Conservation (phyloP, 2,797 vertebrate genomes). For the Echiichthys vipera region DNA sequence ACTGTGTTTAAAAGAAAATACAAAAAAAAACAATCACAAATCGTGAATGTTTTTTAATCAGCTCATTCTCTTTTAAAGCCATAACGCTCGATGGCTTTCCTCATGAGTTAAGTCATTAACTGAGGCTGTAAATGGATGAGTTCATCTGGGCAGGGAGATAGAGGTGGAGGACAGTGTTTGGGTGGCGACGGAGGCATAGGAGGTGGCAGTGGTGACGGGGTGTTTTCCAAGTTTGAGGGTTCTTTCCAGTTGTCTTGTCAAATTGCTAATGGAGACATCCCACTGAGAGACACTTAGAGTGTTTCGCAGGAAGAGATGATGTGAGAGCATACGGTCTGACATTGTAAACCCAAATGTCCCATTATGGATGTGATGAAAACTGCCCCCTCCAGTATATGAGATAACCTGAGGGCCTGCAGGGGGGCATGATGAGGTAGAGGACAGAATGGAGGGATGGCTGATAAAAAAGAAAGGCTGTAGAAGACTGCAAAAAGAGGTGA, state of each 20-base stretch:
- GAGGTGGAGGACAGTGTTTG: slow-evolving; percentile 28
- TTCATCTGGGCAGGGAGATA: slow-evolving; percentile 73
- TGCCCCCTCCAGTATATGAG: slow-evolving; percentile 56
- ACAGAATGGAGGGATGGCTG: slow-evolving; percentile 7
- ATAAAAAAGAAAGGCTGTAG: not conserved
- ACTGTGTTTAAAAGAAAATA: slow-evolving; percentile 17
- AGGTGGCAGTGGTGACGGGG: slow-evolving; percentile 13
- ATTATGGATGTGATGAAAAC: slow-evolving; percentile 75
- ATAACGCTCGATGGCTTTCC: slow-evolving; percentile 69
- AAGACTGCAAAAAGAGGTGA: slow-evolving; percentile 9
- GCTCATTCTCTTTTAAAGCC: slow-evolving; percentile 58
- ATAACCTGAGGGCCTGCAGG: slow-evolving; percentile 66
- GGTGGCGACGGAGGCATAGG: slow-evolving; percentile 10
- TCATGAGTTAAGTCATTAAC: slow-evolving; percentile 73
- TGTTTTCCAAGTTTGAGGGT: slow-evolving; percentile 24
- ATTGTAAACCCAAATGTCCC: slow-evolving; percentile 82
- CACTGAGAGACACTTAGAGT: slow-evolving; percentile 75
- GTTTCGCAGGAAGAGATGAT: slow-evolving; percentile 17
- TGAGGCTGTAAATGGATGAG: slow-evolving; percentile 78
- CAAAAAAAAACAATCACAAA: slow-evolving; percentile 56
- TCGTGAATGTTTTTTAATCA: slow-evolving; percentile 69
- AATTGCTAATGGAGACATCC: slow-evolving; percentile 80
- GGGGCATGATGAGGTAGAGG: slow-evolving; percentile 39
- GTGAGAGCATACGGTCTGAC: slow-evolving; percentile 63
- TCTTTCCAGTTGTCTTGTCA: slow-evolving; percentile 56